Conservation (phyloP, 37 sponge, comb jelly and placozoan genomes). For the Haliclona indistincta region DNA sequence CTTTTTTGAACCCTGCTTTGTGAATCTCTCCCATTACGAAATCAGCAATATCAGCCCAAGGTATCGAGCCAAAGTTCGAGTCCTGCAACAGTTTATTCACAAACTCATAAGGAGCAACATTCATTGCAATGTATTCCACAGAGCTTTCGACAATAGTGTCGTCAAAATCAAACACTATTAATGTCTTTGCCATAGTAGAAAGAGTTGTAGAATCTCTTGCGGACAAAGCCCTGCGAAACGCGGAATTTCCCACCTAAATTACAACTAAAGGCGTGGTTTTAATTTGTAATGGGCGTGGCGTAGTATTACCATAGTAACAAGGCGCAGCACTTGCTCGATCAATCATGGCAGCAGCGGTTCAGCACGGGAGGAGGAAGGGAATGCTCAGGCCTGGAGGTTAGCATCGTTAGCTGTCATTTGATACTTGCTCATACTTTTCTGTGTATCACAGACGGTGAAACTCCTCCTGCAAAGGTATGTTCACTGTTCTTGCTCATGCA, state of each 20-base stretch:
- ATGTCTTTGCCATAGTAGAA: too few relatives aligned
- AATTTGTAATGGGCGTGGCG: too few relatives aligned
- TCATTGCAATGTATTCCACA: conserved; percentile 55
- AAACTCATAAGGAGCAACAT: conserved; percentile 19
- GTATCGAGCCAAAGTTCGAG: too few relatives aligned
- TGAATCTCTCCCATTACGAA: conserved; percentile 31
- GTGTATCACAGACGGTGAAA: not conserved
- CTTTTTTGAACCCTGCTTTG: conserved; percentile 2
- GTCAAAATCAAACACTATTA: conserved; percentile 90
- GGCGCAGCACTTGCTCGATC: too few relatives aligned
- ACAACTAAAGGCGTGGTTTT: too few relatives aligned
- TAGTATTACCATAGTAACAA: too few relatives aligned
- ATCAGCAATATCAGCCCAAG: conserved; percentile 71
- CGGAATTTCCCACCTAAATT: too few relatives aligned
- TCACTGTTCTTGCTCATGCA: too few relatives aligned
- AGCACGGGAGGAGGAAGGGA: not conserved
- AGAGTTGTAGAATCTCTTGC: too few relatives aligned
- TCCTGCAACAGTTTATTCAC: too few relatives aligned
- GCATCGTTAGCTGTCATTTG: not conserved
- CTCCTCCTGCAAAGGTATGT: not conserved
- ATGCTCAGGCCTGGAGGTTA: not conserved
- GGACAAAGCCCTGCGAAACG: too few relatives aligned
- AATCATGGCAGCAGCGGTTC: not conserved
- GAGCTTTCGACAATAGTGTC: conserved; percentile 72
- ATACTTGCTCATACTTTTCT: not conserved